phyloP scores from a whole-genome alignment of 2,888 invertebrate species.

The Apamea epomidion region DNA sequence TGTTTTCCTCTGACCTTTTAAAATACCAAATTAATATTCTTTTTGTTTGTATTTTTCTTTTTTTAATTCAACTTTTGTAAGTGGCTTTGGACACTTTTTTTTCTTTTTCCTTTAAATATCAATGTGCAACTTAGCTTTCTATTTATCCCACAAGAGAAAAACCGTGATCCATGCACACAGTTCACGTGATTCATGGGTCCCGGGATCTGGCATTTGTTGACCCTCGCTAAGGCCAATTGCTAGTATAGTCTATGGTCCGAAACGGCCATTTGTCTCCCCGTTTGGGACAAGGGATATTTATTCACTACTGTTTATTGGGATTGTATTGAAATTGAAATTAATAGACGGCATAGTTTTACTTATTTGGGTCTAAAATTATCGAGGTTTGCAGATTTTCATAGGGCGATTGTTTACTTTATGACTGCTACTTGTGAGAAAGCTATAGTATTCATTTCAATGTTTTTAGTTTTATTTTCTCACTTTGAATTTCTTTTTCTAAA shows the following conservation, averaged over 20 bases:
- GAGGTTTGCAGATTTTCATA: not conserved
- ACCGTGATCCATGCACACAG: conserved; percentile 28
- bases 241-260: conserved; percentile 60
- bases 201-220: conserved; percentile 59
- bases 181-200: conserved; percentile 51
- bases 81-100: not conserved
- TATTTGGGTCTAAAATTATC: conserved; percentile 20
- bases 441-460: not conserved
- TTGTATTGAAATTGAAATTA: conserved; percentile 65
- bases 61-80: conserved; percentile 12
- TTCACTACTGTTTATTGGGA: conserved; percentile 60
- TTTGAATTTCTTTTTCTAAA: not conserved
- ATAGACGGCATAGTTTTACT: conserved; percentile 50
- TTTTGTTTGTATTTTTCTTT: conserved; percentile 24
- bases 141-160: conserved; percentile 21
- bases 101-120: not conserved
- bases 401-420: conserved; percentile 1
- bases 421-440: not conserved
- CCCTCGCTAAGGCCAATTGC: conserved; percentile 60
- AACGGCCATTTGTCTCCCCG: conserved; percentile 63
- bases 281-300: conserved; percentile 61
- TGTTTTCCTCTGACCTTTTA: conserved; percentile 18
- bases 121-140: not conserved
- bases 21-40: conserved; percentile 1
- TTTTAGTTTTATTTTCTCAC: not conserved